phyloP scores from a whole-genome alignment of 2,888 invertebrate genomes.

The Sphaerophoria rueppellii region DNA sequence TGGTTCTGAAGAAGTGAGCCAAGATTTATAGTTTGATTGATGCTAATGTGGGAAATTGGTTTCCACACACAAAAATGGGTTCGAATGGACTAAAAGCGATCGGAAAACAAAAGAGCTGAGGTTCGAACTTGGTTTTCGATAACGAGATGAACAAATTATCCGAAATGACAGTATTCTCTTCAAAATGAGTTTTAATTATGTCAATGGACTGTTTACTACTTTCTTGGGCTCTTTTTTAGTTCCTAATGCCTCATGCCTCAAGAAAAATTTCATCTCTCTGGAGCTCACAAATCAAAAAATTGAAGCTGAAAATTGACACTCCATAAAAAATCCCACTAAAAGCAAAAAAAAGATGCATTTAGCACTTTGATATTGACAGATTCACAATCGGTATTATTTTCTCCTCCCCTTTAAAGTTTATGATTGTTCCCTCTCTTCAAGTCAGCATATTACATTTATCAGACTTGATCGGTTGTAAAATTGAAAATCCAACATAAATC shows the following conservation, averaged over 20 bases:
- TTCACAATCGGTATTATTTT: neutral
- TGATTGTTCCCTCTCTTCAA: neutral
- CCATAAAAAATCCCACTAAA: too few relatives aligned
- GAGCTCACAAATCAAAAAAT: neutral
- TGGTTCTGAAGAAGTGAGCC: conserved; percentile 6
- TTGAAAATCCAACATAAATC: conserved; percentile 17
- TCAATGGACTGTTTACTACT: too few relatives aligned
- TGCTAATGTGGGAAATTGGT: conserved; percentile 20
- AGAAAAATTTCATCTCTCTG: neutral
- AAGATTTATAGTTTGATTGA: conserved; percentile 28
- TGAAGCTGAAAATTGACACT: neutral
- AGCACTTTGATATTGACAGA: conserved; percentile 3
- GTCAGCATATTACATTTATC: neutral
- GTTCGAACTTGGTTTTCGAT: neutral
- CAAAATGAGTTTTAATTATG: too few relatives aligned
- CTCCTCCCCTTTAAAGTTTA: neutral
- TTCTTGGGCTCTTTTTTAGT: neutral
- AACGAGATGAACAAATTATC: too few relatives aligned
- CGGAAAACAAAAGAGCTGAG: conserved; percentile 6
- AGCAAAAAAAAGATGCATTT: neutral
- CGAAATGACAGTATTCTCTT: too few relatives aligned
- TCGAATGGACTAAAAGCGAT: neutral
- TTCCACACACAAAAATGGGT: neutral
- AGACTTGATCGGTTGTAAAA: conserved; percentile 1
- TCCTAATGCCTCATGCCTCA: neutral